Conservation (phyloP, 2,113 vertebrate genomes). For the Toxotes chatareus region DNA sequence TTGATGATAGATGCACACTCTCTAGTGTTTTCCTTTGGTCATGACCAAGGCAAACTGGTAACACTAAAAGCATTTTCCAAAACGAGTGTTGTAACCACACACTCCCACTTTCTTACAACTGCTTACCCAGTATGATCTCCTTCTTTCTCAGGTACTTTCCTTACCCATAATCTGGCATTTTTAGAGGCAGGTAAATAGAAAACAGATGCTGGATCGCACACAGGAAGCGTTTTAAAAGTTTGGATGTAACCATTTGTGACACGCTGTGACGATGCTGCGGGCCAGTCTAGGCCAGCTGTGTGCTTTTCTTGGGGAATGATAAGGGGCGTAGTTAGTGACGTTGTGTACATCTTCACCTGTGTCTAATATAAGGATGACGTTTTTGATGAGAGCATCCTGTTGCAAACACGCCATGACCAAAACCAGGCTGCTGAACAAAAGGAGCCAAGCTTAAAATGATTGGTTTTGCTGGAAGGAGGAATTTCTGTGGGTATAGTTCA, state of each 20-base stretch:
- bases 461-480: constrained; percentile 36
- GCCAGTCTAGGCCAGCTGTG: constrained; percentile 48
- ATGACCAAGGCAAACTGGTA: constrained; percentile 7
- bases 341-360: constrained; percentile 61
- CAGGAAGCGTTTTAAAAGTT: constrained; percentile 67
- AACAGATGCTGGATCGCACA: constrained; percentile 76
- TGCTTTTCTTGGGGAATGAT: constrained; percentile 40
- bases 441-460: constrained; percentile 23
- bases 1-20: neutral
- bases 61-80: constrained; percentile 40
- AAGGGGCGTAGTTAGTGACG: constrained; percentile 19
- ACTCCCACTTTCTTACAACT: neutral
- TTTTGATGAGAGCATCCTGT: constrained; percentile 46
- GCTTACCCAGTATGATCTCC: constrained; percentile 13
- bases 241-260: constrained; percentile 72
- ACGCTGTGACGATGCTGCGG: constrained; percentile 48
- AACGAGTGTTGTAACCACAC: constrained; percentile 31
- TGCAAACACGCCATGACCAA: constrained; percentile 39
- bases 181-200: constrained; percentile 72
- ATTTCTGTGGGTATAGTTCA: constrained; percentile 25
- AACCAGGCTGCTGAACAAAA: constrained; percentile 37
- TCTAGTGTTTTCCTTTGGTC: constrained; percentile 29
- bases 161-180: constrained; percentile 21
- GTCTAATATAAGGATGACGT: constrained; percentile 60
- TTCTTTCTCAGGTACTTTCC: constrained; percentile 57